Evolutionary conservation across 1,140 invertebrate species (phyloP).

Genomic region (Dreissena rostriformis): DNA sequence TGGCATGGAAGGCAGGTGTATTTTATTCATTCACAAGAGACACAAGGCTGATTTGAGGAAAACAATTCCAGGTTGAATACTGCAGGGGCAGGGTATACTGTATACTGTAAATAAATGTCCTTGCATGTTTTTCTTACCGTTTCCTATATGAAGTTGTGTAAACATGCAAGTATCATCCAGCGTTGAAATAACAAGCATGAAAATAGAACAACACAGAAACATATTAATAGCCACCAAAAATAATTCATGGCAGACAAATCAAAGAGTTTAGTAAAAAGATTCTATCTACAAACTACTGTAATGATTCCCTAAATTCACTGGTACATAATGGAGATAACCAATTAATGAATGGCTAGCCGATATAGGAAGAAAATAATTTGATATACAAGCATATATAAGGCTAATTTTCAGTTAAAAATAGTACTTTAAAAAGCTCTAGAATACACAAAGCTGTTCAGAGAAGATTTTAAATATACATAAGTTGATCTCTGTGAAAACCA

Average conservation of each 20-base stretch:
- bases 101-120: background rate
- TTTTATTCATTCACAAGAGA: too few relatives aligned
- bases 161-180: constrained; percentile 50
- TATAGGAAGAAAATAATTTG: background rate
- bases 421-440: too few relatives aligned
- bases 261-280: background rate
- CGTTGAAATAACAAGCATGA: constrained; percentile 55
- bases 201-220: constrained; percentile 42
- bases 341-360: background rate
- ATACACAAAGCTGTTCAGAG: too few relatives aligned
- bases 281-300: background rate
- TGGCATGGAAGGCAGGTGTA: too few relatives aligned
- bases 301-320: too few relatives aligned
- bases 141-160: constrained; percentile 38
- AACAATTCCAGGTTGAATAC: background rate
- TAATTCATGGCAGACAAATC: background rate
- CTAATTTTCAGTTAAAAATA: background rate
- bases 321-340: too few relatives aligned
- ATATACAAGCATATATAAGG: background rate
- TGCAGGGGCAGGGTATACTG: background rate
- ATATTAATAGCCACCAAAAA: background rate
- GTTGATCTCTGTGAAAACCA: too few relatives aligned
- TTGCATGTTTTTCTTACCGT: constrained; percentile 44
- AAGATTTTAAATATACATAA: too few relatives aligned
- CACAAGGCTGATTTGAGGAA: background rate